phyloP scores from a whole-genome alignment of 2,888 invertebrate genomes.

The Eupithecia inturbata region DNA sequence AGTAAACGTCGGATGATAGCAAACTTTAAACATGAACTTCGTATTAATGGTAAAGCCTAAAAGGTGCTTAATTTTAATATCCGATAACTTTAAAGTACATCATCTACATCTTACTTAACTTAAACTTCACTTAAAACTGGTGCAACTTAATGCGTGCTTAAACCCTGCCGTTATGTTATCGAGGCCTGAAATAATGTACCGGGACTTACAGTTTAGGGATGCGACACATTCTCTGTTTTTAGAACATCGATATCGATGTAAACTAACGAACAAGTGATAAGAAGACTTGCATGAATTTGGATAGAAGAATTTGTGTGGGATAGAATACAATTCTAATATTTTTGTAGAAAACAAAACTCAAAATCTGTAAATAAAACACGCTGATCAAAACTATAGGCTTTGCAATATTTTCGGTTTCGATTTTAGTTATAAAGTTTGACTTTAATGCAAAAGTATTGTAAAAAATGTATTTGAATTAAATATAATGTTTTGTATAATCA shows the following conservation, averaged over 20 bases:
- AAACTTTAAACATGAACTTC: slow-evolving; percentile 11
- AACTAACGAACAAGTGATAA: not conserved
- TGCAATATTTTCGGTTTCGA: not conserved
- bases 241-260: not conserved
- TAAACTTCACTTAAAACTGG: slow-evolving; percentile 39
- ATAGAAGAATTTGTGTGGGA: too few species aligned
- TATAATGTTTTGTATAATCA: too few species aligned
- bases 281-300: too few species aligned
- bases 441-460: not conserved
- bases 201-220: slow-evolving; percentile 13
- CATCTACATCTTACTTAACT: slow-evolving; percentile 40
- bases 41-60: slow-evolving; percentile 19
- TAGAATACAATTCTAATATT: not conserved
- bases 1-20: too few species aligned
- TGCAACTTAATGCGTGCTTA: slow-evolving; percentile 42
- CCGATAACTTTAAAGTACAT: slow-evolving; percentile 36
- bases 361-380: not conserved
- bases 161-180: slow-evolving; percentile 30
- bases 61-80: slow-evolving; percentile 41
- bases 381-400: not conserved
- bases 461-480: too few species aligned
- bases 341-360: not conserved
- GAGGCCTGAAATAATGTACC: slow-evolving; percentile 29
- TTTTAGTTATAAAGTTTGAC: not conserved
- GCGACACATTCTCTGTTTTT: not conserved